Base-by-base conservation (phyloP, 2,888 invertebrate genomes). In the Machimus atricapillus region DNA sequence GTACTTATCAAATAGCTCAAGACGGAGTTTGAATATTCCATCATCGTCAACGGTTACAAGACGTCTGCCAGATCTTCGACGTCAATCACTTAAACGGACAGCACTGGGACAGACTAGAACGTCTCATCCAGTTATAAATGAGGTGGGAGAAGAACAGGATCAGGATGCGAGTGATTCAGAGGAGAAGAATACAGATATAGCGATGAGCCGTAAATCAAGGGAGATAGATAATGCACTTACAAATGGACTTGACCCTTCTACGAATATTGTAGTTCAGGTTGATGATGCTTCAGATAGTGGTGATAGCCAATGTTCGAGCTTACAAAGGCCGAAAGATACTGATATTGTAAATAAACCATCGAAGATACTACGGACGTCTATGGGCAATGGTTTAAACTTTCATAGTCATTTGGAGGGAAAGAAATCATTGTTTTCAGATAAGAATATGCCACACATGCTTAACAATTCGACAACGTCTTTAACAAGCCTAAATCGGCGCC, bases 401-500 rank as follows among this genome's bases (percentile, higher is more conserved):
- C 91, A 91, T 88, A 90, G 91, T 6, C 92, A 93, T 89, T 89
- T 93, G 76, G 92, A 92, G 87, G 92, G 92, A 5, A 90, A 90
- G 9, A 93, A 93, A 89, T 93, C 93, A 2, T 88, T 93, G 23
- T 93, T 93, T 85, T 90, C 90, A 27, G 90, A 90, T 23, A 89
- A 90, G 46, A 90, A 90, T 87, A 90, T 90, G 86, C 76, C 87
- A 23, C 89, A 89, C 31, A 89, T 90, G 88, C 89, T 91, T 40
- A 91, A 92, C 76, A 93, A 91, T 88, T 92, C 92, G 12, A 92
- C 92, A 31, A 89, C 91, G n/a, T 92, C 92, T 7, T 87, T 92
- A 77, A 92, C 90, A 9, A 92, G 92, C 6, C 87, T 92, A 2
- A 91, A 90, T 88, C 90, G 91, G 46, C 91, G 92, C 0, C 90